Conservation (phyloP, 2,113 vertebrate species). For the Leucosticte australis region DNA sequence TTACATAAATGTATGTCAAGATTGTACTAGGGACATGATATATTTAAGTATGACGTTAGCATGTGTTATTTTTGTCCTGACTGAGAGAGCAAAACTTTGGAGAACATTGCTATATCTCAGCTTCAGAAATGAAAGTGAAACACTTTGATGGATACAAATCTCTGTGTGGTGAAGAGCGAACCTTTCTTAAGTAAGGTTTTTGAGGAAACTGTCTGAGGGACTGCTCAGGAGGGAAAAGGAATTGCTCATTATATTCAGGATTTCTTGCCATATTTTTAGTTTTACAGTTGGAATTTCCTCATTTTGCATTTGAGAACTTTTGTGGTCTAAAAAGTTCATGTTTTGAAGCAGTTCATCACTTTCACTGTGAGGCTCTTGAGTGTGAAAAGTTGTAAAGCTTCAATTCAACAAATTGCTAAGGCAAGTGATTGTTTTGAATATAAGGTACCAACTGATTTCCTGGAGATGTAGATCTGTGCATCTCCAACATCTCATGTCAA, state of each 20-base stretch:
- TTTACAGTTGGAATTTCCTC: not conserved
- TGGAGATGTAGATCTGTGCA: not conserved
- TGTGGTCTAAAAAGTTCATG: not conserved
- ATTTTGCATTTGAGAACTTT: not conserved
- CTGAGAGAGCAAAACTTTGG: not conserved
- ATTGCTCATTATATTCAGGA: not conserved
- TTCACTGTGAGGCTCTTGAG: not conserved
- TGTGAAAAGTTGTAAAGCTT: not conserved
- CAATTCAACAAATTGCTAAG: not conserved
- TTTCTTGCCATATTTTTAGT: not conserved
- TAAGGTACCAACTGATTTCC: not conserved
- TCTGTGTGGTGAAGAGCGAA: not conserved
- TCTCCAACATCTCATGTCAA: not conserved
- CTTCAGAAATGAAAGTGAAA: conserved; percentile 34
- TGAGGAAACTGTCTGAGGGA: not conserved
- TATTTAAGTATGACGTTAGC: conserved; percentile 21
- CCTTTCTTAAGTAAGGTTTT: not conserved
- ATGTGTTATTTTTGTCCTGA: conserved; percentile 27
- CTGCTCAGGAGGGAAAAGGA: not conserved
- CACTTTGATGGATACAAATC: not conserved
- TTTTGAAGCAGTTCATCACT: not conserved
- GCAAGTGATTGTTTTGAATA: not conserved
- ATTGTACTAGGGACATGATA: not conserved
- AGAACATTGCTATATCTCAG: not conserved
- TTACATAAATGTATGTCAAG: conserved; percentile 1